phyloP scores from a whole-genome alignment of 2,797 vertebrate genomes.

The Falco peregrinus region DNA sequence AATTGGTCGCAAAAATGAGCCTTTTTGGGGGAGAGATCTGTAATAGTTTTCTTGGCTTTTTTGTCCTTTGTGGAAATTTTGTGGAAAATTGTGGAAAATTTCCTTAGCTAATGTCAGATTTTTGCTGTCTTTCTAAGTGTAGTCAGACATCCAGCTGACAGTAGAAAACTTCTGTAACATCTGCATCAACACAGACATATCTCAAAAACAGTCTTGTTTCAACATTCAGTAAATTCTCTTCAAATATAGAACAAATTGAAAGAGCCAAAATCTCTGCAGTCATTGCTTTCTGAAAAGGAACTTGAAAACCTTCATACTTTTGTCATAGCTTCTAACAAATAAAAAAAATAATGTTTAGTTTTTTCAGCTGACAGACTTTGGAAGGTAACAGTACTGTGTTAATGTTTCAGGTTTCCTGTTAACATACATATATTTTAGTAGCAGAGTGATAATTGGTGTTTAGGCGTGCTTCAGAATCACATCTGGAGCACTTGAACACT shows the following conservation, averaged over 20 bases:
- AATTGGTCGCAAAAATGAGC: not conserved
- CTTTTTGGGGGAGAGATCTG: not conserved
- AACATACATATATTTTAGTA: not conserved
- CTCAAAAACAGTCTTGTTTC: not conserved
- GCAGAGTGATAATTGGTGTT: not conserved
- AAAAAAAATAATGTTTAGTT: not conserved
- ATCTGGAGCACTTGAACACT: not conserved
- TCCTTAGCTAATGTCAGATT: not conserved
- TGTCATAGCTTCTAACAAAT: not conserved
- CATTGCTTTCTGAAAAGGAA: not conserved
- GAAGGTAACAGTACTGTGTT: not conserved
- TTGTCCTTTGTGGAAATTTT: not conserved
- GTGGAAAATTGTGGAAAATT: not conserved
- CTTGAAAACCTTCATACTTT: not conserved
- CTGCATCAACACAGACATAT: not conserved
- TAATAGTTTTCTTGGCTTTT: fast-evolving
- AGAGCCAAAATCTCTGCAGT: not conserved
- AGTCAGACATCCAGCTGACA: not conserved
- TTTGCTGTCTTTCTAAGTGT: not conserved
- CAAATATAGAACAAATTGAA: not conserved
- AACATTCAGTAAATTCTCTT: not conserved
- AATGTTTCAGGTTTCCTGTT: not conserved
- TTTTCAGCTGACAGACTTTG: not conserved
- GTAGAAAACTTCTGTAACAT: not conserved
- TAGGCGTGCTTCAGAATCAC: not conserved